Evolutionary conservation across 2,797 vertebrate species (phyloP), one percentile per base, ranked within the genome.

Genomic region (Etheostoma perlongum): DNA sequence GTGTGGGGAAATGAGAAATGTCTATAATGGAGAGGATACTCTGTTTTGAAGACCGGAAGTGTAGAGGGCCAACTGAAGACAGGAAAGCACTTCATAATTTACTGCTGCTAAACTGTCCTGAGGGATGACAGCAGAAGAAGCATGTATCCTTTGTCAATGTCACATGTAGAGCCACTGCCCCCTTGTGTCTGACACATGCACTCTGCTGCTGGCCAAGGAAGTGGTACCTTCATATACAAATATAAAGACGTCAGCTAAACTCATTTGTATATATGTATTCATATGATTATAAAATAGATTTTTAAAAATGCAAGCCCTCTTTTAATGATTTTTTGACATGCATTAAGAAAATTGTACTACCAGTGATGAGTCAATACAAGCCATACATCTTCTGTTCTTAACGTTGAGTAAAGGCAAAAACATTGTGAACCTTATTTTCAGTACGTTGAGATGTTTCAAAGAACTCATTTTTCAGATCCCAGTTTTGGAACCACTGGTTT

Each of bases 161-260:
- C 66, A 47, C 18, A 57, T 78, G 81, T 59, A 61, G 58, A 87
- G 33, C 33, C 75, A 90, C 86, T 88, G 89, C 91, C 93, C 84
- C 73, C 93, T 91, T 80, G 91, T 91, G 93, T 71, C 61, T 57
- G 36, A 82, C 85, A 67, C 13, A 27, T 52, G 48, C 53, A 81
- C 5, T 59, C 36, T 8, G 46, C 62, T 27, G 27, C 59, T 27
- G 27, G 36, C 36, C 2, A 42, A 25, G 9, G 2, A 27, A 33
- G 5, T 19, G 10, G 10, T 58, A 25, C n/a, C 23, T 23, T 4
- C 4, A 21, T 13, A 11, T 11, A 40, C 36, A 40, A 12, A 40
- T 40, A 40, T 40, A 40, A 11, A 40, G 10, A 65, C 9, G 44
- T 23, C 4, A 49, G 42, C 21, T n/a, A 4, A 30, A 25, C 4